Evolutionary conservation across 2,888 invertebrate genomes (phyloP).

Genomic region (Eupithecia dodoneata): DNA sequence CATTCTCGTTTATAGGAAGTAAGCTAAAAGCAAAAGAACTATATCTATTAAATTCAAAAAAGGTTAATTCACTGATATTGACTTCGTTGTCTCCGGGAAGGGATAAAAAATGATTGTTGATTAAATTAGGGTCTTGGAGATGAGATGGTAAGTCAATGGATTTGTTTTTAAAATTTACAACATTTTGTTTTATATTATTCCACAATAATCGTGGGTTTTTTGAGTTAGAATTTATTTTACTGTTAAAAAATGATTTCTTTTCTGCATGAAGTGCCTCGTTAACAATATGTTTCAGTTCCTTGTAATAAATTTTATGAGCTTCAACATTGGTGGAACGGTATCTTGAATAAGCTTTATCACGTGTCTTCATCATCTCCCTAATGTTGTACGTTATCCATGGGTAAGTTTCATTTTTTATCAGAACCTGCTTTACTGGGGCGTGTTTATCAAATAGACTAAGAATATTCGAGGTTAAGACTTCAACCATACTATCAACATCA

Average conservation of each 20-base stretch:
- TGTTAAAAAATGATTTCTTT: background rate
- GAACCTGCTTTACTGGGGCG: background rate
- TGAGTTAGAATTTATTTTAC: constrained; percentile 8
- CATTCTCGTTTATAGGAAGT: too few species aligned
- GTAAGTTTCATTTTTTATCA: background rate
- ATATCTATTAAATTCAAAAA: too few species aligned
- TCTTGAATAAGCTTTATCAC: constrained; percentile 15
- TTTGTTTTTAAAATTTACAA: constrained; percentile 14
- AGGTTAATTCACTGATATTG: too few species aligned
- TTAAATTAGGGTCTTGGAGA: too few species aligned
- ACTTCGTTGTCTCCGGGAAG: too few species aligned
- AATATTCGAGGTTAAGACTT: background rate
- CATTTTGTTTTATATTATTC: constrained; percentile 17
- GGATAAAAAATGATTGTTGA: too few species aligned
- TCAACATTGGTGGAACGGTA: constrained; percentile 1
- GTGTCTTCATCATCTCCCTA: constrained; percentile 15
- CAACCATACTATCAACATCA: constrained; percentile 13
- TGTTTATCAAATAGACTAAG: constrained; percentile 10
- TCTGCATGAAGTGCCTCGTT: background rate
- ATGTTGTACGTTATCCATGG: constrained; percentile 15
- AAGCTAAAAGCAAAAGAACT: too few species aligned
- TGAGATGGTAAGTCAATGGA: background rate
- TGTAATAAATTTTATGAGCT: constrained; percentile 13
- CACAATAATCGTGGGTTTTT: constrained; percentile 9
- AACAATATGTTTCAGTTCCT: constrained; percentile 12